Evolutionary conservation across 2,888 invertebrate species (phyloP).

Genomic region (Eugnorisma glareosa): DNA sequence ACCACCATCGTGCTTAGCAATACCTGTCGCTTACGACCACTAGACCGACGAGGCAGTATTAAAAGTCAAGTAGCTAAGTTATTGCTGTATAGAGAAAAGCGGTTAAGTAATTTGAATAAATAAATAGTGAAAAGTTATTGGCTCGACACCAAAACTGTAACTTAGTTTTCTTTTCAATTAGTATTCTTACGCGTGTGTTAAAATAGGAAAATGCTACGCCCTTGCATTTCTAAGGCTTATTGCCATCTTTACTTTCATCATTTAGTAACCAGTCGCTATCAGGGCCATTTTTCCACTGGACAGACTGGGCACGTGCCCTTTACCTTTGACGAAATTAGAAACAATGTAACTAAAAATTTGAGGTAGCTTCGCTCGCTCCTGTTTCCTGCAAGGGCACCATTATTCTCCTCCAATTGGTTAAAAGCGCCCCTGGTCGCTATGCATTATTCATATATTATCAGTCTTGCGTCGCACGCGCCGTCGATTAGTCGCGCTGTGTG

Average conservation of each 20-base stretch:
- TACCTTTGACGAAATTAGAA: too few relatives aligned
- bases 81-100: conserved; percentile 23
- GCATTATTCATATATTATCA: too few relatives aligned
- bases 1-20: background rate
- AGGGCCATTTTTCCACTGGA: too few relatives aligned
- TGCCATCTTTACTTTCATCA: conserved; percentile 13
- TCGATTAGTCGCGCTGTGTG: too few relatives aligned
- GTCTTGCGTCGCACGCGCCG: too few relatives aligned
- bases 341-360: too few relatives aligned
- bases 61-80: background rate
- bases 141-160: conserved; percentile 24
- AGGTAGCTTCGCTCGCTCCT: too few relatives aligned
- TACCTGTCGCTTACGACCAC: background rate
- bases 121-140: conserved; percentile 19
- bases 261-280: background rate
- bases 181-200: conserved; percentile 7
- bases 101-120: conserved; percentile 14
- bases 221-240: conserved; percentile 33
- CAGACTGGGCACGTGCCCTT: too few relatives aligned
- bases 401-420: too few relatives aligned
- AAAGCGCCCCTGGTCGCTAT: too few relatives aligned
- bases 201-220: conserved; percentile 11
- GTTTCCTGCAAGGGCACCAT: too few relatives aligned
- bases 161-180: conserved; percentile 38
- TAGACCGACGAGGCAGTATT: background rate